Base-by-base conservation (phyloP, 2,113 vertebrate species). In the Raja brachyura region DNA sequence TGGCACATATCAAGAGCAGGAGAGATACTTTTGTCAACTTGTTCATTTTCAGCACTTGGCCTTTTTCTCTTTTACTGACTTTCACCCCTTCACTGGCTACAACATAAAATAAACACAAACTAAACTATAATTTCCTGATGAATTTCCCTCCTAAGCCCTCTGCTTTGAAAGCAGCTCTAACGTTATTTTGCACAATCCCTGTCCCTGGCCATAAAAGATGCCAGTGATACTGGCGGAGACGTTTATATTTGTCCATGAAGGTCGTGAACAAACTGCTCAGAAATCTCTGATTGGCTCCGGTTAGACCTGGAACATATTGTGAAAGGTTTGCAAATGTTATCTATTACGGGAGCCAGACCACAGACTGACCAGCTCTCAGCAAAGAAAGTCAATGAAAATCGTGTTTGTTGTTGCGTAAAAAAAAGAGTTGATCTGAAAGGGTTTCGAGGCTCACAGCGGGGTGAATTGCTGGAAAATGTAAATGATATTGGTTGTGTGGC, bases 251-350 rank as follows among this genome's bases (percentile, higher is more conserved):
- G 68, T 92, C 54, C 68, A 31, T 92, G 33, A 92, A 92, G 90
- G 90, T 73, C 68, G 68, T 92, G 66, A 48, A 63, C 83, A 88
- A 88, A 92, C 90, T 92, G 90, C 20, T 54, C 66, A 28, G 66
- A 10, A 9, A 7, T 22, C 68, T 92, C 48, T 73, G 66, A 48
- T 73, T 92, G 10, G 90, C 39, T 73, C 66, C 13, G 68, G 68
- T 70, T 18, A 39, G 20, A 92, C 31, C 59, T 22, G 88, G 61
- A 48, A 90, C 88, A 70, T 33, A 54, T 92, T 92, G 90, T 68
- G 90, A 92, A 92, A 92, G 66, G 90, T 73, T 70, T 70, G 63
- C 90, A 92, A 54, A 73, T 48, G 63, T 70, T 92, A 54, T 92
- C 20, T 7, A 20, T 68, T 5, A n/a, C 20, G 13, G 68, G 66